Evolutionary conservation across 2,113 vertebrate species (phyloP), one percentile per base, ranked within the genome.

Genomic region (Mellivora capensis): DNA sequence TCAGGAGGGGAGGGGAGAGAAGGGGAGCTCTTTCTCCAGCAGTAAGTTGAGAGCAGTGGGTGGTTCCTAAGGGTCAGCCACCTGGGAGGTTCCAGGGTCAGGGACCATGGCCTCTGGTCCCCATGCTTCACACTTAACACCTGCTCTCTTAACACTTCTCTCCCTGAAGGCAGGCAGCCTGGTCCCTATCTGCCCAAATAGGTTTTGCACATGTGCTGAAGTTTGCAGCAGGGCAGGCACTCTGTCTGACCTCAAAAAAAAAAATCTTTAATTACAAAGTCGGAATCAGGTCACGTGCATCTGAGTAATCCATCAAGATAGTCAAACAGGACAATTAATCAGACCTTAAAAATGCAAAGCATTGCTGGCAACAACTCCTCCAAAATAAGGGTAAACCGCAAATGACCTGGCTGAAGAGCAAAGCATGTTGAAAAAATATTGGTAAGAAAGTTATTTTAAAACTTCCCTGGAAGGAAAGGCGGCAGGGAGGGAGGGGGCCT

Each of bases 301-400:
- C 87, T 61, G 84, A 85, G 85, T 96, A 94, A 97, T 93, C 90
- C 71, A 95, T 94, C 91, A 94, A 94, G 84, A 67, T 81, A 71
- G 69, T 71, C 90, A 95, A 85, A 80, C 10, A 71, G 57, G 87
- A 90, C 64, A 84, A 81, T 87, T 67, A 94, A 93, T 92, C 87
- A 93, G 95, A 82, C 61, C 93, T 93, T 39, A 49, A 90, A 76
- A 97, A 96, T 95, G 81, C 47, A 80, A 87, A 96, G 42, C 39
- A 61, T 54, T 37, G 62, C 76, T 57, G 74, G 95, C 52, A n/a
- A 80, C 80, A 61, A 71, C 47, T 83, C 52, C 21, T 20, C 27
- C 49, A 80, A 82, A 80, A 84, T 3, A 95, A 87, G 57, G 14
- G 7, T 57, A 39, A 90, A 27, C 37, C 29, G 44, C 10, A 31